Evolutionary conservation across 2,113 vertebrate genomes (phyloP).

Genomic region (Alethe diademata): DNA sequence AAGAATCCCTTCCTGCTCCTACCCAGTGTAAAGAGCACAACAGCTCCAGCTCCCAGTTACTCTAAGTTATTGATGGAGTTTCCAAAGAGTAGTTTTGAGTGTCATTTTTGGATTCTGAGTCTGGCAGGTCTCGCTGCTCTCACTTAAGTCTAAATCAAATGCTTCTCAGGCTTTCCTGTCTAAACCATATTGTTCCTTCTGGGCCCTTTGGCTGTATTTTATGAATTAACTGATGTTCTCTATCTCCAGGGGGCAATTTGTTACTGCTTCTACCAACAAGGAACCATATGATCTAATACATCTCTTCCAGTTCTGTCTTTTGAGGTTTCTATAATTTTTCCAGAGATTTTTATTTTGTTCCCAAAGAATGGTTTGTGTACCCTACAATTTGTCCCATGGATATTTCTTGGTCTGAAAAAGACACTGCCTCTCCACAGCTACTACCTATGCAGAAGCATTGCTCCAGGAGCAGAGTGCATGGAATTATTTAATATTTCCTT

Average conservation of each 20-base stretch:
- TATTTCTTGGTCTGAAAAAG: neutral
- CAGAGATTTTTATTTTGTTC: neutral
- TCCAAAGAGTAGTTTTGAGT: neutral
- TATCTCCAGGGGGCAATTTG: conserved; percentile 5
- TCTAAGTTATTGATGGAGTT: neutral
- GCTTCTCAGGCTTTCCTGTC: neutral
- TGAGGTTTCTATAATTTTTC: neutral
- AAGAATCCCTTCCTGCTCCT: neutral
- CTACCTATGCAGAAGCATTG: neutral
- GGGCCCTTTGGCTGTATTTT: conserved; percentile 20
- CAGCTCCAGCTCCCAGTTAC: neutral
- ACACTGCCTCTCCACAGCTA: neutral
- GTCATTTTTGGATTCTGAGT: neutral
- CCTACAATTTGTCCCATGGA: neutral
- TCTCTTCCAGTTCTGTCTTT: neutral
- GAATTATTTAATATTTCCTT: neutral
- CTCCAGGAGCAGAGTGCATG: neutral
- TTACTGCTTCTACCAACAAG: neutral
- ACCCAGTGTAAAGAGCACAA: neutral
- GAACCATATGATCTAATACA: neutral
- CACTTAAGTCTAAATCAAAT: neutral
- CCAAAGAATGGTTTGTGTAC: neutral
- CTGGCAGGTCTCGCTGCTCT: neutral
- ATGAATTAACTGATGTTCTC: conserved; percentile 7
- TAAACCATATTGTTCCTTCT: neutral